A percentile compares a stretch with the other conserved stretches of the same genome.
Conservation (phyloP, 2,113 vertebrate species). For the Clupea harengus region DNA sequence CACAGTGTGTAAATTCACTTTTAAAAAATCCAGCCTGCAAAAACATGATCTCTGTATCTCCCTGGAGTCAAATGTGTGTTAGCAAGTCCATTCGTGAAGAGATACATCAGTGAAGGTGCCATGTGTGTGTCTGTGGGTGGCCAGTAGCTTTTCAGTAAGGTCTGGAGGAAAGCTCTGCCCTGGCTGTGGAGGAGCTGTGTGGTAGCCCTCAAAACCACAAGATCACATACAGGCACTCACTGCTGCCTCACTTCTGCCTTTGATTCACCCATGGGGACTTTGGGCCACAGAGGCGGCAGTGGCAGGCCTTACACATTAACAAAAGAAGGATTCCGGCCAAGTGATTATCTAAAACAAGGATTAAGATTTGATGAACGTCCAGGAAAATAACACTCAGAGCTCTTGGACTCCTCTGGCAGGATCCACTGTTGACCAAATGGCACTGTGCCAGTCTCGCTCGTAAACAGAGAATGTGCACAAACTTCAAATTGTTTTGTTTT, state of each 20-base stretch:
- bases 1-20: neutral
- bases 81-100: neutral
- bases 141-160: conserved; percentile 17
- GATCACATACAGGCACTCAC: conserved; percentile 54
- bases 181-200: conserved; percentile 38
- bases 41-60: neutral
- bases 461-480: neutral
- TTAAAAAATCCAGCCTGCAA: neutral
- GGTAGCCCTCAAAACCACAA: conserved; percentile 43
- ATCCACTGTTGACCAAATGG: neutral
- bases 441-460: neutral
- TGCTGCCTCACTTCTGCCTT: neutral
- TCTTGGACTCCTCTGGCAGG: neutral
- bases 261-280: neutral
- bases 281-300: neutral
- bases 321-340: neutral
- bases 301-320: neutral
- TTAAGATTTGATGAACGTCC: neutral
- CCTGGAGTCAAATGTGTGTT: neutral
- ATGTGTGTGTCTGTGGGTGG: conserved; percentile 29
- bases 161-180: conserved; percentile 18
- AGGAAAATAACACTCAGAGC: neutral
- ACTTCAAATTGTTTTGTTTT: neutral
- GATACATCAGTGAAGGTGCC: neutral
- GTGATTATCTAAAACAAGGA: neutral